Evolutionary conservation across 2,797 vertebrate species (phyloP).

Genomic region (Cercopithecus hamlyni): DNA sequence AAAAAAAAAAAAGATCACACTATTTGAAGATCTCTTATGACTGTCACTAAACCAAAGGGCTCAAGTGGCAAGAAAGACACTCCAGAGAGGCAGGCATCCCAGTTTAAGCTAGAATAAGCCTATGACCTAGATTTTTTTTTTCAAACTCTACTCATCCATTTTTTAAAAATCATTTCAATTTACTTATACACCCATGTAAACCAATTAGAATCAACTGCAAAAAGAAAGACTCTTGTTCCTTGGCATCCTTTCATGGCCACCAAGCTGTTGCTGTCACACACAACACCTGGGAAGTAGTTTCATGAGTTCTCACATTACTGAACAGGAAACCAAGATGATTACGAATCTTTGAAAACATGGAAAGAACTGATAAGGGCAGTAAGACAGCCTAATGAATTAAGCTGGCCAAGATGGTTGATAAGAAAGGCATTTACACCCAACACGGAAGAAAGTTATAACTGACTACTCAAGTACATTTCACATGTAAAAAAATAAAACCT

Average conservation of each 20-base stretch:
- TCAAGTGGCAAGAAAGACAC: neutral
- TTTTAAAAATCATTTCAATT: slow-evolving; percentile 11
- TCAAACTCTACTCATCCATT: neutral
- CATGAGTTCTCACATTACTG: slow-evolving; percentile 51
- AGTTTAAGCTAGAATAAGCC: neutral
- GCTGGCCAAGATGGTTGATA: neutral
- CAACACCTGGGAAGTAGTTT: slow-evolving; percentile 61
- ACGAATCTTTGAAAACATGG: neutral
- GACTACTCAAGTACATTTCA: neutral
- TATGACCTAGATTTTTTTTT: neutral
- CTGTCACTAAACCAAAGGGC: neutral
- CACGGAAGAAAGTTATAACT: neutral
- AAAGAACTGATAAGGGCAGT: slow-evolving; percentile 56
- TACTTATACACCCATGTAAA: neutral
- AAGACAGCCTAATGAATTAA: slow-evolving; percentile 53
- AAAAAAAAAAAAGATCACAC: neutral
- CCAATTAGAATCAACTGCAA: neutral
- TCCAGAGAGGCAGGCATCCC: neutral
- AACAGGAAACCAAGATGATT: slow-evolving; percentile 61
- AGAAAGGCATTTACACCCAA: neutral
- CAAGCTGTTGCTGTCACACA: neutral
- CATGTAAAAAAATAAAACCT: neutral
- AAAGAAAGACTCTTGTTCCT: slow-evolving; percentile 3
- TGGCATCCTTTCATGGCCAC: slow-evolving; percentile 6
- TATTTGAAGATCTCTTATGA: neutral